A percentile compares a stretch with the other conserved stretches of the same genome.
Evolutionary conservation across 2,888 invertebrate species (phyloP).

Genomic region (Eupsilia transversa): DNA sequence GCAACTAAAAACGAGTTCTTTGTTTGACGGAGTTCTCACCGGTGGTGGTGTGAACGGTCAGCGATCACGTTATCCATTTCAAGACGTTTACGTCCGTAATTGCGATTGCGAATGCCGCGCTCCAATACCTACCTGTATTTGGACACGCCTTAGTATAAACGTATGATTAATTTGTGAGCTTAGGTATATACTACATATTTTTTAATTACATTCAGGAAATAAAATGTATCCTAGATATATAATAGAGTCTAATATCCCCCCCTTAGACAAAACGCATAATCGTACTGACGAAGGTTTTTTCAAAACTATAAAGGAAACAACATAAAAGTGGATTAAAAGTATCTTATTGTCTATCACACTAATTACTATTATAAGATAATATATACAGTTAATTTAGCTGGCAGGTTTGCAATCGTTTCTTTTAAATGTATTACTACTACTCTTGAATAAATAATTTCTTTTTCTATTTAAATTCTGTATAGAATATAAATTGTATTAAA

Average conservation of each 20-base stretch:
- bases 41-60: no score
- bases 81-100: no score
- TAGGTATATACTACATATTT: no score
- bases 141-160: no score
- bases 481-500: constrained; percentile 4
- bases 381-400: constrained; percentile 55
- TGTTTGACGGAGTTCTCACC: no score
- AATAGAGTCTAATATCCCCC: not conserved
- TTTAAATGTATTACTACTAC: not conserved
- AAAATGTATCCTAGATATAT: not conserved
- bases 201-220: no score
- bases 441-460: constrained; percentile 16
- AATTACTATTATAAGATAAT: constrained; percentile 36
- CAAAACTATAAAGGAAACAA: constrained; percentile 21
- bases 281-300: not conserved
- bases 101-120: no score
- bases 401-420: constrained; percentile 18
- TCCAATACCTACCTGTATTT: no score
- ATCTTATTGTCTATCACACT: constrained; percentile 52
- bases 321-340: constrained; percentile 14
- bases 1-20: no score
- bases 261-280: not conserved
- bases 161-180: no score
- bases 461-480: constrained; percentile 7
- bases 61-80: no score